A percentile compares a stretch with the other conserved stretches of the same genome.
Evolutionary conservation across 2,797 vertebrate genomes (phyloP).

Genomic region (Eulemur albifrons): DNA sequence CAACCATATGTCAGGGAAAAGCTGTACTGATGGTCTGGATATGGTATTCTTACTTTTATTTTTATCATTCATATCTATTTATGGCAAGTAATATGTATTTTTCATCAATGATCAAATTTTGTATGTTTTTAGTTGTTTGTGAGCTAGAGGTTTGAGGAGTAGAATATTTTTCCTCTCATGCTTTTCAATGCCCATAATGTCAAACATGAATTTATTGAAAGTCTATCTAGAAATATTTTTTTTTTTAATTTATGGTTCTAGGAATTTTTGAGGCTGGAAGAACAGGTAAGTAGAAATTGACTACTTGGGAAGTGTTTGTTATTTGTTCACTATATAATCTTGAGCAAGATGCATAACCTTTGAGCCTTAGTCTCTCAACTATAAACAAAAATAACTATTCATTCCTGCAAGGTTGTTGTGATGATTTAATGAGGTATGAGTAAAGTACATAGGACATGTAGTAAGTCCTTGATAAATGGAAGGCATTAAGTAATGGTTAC

Average conservation of each 20-base stretch:
- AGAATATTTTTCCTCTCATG: background rate
- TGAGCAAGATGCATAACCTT: background rate
- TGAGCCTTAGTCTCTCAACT: background rate
- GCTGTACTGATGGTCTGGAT: constrained; percentile 73
- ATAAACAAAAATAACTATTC: constrained; percentile 14
- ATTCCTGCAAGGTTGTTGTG: background rate
- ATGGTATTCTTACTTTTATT: constrained; percentile 64
- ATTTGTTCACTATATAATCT: background rate
- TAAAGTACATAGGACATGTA: background rate
- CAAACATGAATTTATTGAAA: background rate
- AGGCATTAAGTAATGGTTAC: background rate
- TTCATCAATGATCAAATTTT: constrained; percentile 23
- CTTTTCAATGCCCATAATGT: background rate
- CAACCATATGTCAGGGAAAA: constrained; percentile 84
- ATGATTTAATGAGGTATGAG: background rate
- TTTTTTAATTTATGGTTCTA: background rate
- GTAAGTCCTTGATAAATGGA: constrained; percentile 1
- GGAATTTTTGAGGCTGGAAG: background rate
- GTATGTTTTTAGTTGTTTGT: constrained; percentile 66
- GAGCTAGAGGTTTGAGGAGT: background rate
- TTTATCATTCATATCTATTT: constrained; percentile 58
- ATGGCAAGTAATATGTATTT: constrained; percentile 55
- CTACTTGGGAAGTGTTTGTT: background rate
- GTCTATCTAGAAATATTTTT: background rate
- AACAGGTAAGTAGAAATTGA: background rate